Percentiles rank a stretch among this genome's conserved stretches.
These are phyloP conservation scores for Branchinecta lynchi DNA, from an alignment of 1,140 invertebrate genomes.

Conservation along the genomic window DNA sequence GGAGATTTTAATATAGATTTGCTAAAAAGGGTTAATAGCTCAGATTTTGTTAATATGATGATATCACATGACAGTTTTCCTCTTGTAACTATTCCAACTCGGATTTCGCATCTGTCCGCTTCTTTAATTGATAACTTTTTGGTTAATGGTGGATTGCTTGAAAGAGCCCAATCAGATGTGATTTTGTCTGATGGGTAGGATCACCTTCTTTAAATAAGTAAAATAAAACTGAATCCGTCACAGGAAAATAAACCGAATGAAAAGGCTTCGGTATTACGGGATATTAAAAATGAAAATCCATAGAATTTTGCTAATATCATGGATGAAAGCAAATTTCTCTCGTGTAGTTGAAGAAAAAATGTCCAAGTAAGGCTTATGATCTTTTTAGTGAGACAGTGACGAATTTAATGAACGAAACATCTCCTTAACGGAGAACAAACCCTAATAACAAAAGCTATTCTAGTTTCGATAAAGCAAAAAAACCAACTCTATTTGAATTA, in stretches of 20 bases:
- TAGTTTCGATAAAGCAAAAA: conserved; percentile 10
- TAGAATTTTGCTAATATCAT: not conserved
- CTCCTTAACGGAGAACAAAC: conserved; percentile 1
- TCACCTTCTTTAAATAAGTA: not conserved
- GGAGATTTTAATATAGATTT: conserved; percentile 7
- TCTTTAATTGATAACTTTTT: conserved; percentile 7
- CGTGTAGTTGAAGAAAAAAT: no score
- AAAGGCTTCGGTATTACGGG: not conserved
- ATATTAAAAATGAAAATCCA: conserved; percentile 1
- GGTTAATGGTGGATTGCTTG: conserved; percentile 6
- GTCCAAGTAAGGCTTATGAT: not conserved
- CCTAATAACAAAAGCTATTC: conserved; percentile 9
- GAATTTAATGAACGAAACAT: conserved; percentile 7
- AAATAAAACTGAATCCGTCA: conserved; percentile 9
- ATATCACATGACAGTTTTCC: conserved; percentile 9
- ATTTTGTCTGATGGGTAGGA: no score
- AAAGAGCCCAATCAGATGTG: not conserved
- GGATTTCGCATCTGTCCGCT: not conserved
- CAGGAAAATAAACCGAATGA: no score
- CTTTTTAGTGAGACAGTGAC: no score
- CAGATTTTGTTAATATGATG: not conserved
- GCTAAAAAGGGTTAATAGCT: conserved; percentile 6
- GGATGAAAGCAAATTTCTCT: not conserved
- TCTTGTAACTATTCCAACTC: conserved; percentile 9
- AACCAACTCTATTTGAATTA: not conserved